phyloP scores from a whole-genome alignment of 2,888 invertebrate species.

The Leucophenga montana region DNA sequence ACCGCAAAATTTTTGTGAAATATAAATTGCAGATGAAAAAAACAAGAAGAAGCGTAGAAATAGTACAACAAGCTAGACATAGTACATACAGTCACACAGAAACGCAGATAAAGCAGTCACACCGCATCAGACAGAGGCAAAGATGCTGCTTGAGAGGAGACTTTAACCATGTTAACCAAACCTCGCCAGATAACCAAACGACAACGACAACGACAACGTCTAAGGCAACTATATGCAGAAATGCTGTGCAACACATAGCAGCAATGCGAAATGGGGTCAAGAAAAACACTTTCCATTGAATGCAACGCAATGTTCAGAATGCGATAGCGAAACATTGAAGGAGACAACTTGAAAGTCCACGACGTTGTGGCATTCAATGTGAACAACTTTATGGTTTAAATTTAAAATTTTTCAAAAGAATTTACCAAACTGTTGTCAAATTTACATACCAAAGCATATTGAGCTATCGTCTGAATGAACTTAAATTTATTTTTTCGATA shows the following conservation, averaged over 20 bases:
- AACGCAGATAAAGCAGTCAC: background rate
- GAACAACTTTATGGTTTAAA: too few relatives aligned
- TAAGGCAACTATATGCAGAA: background rate
- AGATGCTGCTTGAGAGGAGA: conserved; percentile 43
- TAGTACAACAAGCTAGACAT: conserved; percentile 18
- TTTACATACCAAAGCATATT: too few relatives aligned
- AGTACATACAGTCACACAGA: conserved; percentile 1
- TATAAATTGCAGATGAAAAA: conserved; percentile 34
- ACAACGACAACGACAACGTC: background rate
- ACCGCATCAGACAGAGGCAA: conserved; percentile 11
- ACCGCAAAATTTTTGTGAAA: conserved; percentile 27
- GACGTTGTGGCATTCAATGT: too few relatives aligned
- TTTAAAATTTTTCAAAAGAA: too few relatives aligned
- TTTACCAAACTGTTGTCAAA: too few relatives aligned
- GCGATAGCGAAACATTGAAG: too few relatives aligned
- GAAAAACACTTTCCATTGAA: conserved; percentile 64
- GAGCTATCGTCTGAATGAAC: too few relatives aligned
- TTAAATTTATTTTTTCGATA: too few relatives aligned
- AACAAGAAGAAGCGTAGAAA: conserved; percentile 10
- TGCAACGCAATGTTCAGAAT: conserved; percentile 5
- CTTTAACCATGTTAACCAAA: conserved; percentile 35
- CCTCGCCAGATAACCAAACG: background rate
- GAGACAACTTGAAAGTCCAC: too few relatives aligned
- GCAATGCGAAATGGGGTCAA: conserved; percentile 51
- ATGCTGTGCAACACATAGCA: conserved; percentile 14